Evolutionary conservation across 2,888 invertebrate species (phyloP).

Genomic region (Melipona bicolor): DNA sequence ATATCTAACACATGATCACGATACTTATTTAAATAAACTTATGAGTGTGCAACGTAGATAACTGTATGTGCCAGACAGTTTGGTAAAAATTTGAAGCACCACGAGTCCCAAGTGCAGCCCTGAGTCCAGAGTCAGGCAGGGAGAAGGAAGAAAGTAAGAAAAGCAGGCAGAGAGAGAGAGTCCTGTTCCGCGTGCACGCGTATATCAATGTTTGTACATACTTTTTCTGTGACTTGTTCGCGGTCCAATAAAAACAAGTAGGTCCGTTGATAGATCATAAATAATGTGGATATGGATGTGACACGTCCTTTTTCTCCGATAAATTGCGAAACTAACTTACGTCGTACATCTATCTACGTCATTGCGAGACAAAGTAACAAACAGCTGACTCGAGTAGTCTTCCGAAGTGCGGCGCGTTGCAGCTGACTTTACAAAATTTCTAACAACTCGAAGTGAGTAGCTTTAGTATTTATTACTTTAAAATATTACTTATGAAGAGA

Average conservation of each 20-base stretch:
- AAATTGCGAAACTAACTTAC: constrained; percentile 38
- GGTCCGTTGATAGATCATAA: constrained; percentile 52
- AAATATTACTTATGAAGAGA: background rate
- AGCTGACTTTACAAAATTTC: constrained; percentile 24
- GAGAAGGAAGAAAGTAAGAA: constrained; percentile 47
- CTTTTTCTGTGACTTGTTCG: constrained; percentile 43
- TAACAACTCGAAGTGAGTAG: background rate
- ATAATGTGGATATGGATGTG: constrained; percentile 49
- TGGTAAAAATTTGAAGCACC: background rate
- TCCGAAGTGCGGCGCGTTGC: constrained; percentile 11
- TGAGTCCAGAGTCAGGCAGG: constrained; percentile 48
- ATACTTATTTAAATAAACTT: background rate
- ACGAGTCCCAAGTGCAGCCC: constrained; percentile 56
- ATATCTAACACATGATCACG: too few species aligned
- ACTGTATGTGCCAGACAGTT: background rate
- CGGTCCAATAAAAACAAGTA: constrained; percentile 61
- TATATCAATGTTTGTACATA: constrained; percentile 36
- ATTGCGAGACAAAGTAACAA: constrained; percentile 30
- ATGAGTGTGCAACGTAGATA: background rate
- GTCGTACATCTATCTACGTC: constrained; percentile 35
- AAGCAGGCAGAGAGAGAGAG: constrained; percentile 46
- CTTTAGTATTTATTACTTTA: background rate
- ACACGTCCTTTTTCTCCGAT: constrained; percentile 39
- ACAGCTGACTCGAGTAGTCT: constrained; percentile 58
- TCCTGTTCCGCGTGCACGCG: constrained; percentile 30